phyloP scores from a whole-genome alignment of 1,140 invertebrate species.

The Episyrphus balteatus region DNA sequence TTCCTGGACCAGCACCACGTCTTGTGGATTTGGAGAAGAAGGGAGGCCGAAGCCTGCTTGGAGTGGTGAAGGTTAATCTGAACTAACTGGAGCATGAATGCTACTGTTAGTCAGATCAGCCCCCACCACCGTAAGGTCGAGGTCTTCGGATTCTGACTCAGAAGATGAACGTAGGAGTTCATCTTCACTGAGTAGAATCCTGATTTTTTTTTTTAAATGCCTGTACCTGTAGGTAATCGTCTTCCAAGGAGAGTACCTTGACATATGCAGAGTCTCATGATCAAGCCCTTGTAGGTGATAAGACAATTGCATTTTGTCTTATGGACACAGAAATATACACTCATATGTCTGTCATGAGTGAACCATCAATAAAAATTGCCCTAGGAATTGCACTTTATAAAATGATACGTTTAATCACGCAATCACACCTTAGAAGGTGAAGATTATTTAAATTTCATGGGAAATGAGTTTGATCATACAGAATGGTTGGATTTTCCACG shows the following conservation, averaged over 20 bases:
- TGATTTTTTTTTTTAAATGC: too few relatives aligned
- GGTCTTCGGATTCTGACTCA: too few relatives aligned
- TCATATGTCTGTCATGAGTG: constrained; percentile 76
- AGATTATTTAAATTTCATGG: constrained; percentile 97
- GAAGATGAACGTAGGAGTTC: too few relatives aligned
- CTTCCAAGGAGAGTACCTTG: constrained; percentile 91
- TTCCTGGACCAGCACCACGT: too few relatives aligned
- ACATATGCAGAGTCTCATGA: constrained; percentile 98
- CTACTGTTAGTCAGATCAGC: too few relatives aligned
- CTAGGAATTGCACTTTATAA: constrained; percentile 94
- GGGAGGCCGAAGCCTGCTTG: too few relatives aligned
- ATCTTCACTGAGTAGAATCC: too few relatives aligned
- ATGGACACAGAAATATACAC: constrained; percentile 99
- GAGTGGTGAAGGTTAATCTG: too few relatives aligned
- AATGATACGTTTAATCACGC: constrained; percentile 89
- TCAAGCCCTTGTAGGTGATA: constrained; percentile 96
- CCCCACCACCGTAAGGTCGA: too few relatives aligned
- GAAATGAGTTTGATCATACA: constrained; percentile 99
- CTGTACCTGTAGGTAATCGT: constrained; percentile 87
- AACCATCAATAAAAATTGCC: constrained; percentile 62
- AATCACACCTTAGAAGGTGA: constrained; percentile 89
- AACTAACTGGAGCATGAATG: too few relatives aligned
- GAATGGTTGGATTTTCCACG: constrained; percentile 99
- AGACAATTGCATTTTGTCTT: constrained; percentile 97
- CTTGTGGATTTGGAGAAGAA: too few relatives aligned